phyloP scores from a whole-genome alignment of 2,797 vertebrate genomes.

The Notamacropus eugenii region DNA sequence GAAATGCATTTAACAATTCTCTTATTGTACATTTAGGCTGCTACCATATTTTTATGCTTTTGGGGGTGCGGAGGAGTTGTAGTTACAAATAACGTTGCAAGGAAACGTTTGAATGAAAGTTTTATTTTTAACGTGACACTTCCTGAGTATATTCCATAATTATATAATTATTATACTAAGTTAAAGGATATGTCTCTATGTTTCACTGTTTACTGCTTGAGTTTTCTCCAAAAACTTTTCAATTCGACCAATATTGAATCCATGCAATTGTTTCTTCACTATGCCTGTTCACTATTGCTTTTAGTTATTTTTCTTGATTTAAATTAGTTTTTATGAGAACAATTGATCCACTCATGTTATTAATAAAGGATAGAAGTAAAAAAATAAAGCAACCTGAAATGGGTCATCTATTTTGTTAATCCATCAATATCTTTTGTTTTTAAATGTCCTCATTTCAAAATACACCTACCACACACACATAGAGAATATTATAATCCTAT shows the following conservation, averaged over 20 bases:
- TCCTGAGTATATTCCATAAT: neutral
- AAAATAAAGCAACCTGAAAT: neutral
- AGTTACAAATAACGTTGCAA: neutral
- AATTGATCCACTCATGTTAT: neutral
- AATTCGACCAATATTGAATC: neutral
- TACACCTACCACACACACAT: neutral
- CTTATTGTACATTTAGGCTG: neutral
- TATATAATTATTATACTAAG: neutral
- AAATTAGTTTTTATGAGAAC: neutral
- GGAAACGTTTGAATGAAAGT: too few species aligned
- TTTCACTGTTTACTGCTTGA: neutral
- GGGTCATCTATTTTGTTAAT: neutral
- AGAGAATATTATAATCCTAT: neutral
- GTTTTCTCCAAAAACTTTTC: neutral
- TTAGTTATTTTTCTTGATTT: neutral
- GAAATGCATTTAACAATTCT: neutral
- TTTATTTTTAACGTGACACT: neutral
- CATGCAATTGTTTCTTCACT: neutral
- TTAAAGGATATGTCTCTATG: neutral
- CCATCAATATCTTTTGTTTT: neutral
- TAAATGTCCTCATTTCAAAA: neutral
- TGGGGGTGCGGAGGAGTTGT: neutral
- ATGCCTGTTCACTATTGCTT: neutral
- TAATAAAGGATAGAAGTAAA: neutral
- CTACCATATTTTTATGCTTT: too few species aligned